A percentile compares a stretch with the other conserved stretches of the same genome.
phyloP scores from a whole-genome alignment of 2,888 invertebrate genomes.

The Lottia gigantea region DNA sequence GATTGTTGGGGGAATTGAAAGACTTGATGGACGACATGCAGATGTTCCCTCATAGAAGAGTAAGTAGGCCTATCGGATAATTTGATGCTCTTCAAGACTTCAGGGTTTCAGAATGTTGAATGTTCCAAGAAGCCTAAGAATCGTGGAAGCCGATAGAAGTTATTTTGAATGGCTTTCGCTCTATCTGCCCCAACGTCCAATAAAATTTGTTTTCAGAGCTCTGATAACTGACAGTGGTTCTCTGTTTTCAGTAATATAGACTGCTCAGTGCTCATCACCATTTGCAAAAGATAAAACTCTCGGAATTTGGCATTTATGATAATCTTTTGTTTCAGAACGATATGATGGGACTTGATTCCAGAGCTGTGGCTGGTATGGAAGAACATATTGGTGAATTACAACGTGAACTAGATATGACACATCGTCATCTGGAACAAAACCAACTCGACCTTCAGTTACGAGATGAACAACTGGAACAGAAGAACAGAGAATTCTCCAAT shows the following conservation, averaged over 20 bases:
- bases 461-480: slow-evolving; percentile 81
- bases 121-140: too few relatives aligned
- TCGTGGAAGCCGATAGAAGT: too few relatives aligned
- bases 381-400: slow-evolving; percentile 32
- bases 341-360: neutral
- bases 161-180: too few relatives aligned
- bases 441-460: slow-evolving; percentile 34
- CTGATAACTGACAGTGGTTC: too few relatives aligned
- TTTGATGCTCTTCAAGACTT: too few relatives aligned
- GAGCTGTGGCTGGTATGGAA: slow-evolving; percentile 15
- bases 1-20: slow-evolving; percentile 26
- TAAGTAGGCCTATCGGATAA: neutral
- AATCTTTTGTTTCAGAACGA: neutral
- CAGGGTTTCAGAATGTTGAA: too few relatives aligned
- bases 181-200: too few relatives aligned
- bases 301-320: slow-evolving; percentile 26
- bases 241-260: too few relatives aligned
- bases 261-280: too few relatives aligned
- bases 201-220: too few relatives aligned
- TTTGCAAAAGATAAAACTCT: too few relatives aligned
- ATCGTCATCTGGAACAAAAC: slow-evolving; percentile 37
- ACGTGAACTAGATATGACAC: slow-evolving; percentile 36
- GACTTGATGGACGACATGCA: slow-evolving; percentile 6
- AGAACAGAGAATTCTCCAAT: slow-evolving; percentile 82
- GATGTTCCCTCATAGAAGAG: neutral